A percentile compares a stretch with the other conserved stretches of the same genome.
Conservation (phyloP, 1,140 invertebrate species). For the Rhynchophorus ferrugineus region DNA sequence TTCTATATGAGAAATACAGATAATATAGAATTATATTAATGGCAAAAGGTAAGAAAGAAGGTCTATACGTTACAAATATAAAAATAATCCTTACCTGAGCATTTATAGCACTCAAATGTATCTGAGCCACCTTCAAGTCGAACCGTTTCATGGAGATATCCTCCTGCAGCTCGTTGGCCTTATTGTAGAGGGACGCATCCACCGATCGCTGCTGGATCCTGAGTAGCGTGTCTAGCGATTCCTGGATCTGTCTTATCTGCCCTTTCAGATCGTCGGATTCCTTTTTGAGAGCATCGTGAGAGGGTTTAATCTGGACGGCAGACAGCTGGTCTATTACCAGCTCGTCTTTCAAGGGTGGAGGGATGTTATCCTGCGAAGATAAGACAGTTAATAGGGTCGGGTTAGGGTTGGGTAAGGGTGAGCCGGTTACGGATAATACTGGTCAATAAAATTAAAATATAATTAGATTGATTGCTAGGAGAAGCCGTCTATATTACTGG, state of each 20-base stretch:
- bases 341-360: conserved; percentile 70
- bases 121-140: conserved; percentile 82
- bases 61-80: no score
- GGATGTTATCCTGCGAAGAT: conserved; percentile 49
- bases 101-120: conserved; percentile 80
- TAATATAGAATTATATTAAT: no score
- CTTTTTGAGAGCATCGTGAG: conserved; percentile 70
- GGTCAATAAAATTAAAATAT: no score
- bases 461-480: no score
- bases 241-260: conserved; percentile 82
- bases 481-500: no score
- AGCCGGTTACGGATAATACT: no score
- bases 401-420: no score
- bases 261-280: conserved; percentile 74
- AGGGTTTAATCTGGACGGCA: conserved; percentile 60
- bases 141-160: conserved; percentile 92
- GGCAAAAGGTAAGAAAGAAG: no score
- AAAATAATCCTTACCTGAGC: conserved; percentile 83
- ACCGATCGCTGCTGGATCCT: conserved; percentile 80
- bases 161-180: conserved; percentile 91
- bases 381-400: no score
- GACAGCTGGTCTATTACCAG: conserved; percentile 73
- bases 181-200: conserved; percentile 81
- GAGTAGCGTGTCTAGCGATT: conserved; percentile 72
- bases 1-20: no score